These are phyloP conservation scores for Tinea pellionella DNA, from an alignment of 2,888 invertebrate species.

Conservation along the genomic window DNA sequence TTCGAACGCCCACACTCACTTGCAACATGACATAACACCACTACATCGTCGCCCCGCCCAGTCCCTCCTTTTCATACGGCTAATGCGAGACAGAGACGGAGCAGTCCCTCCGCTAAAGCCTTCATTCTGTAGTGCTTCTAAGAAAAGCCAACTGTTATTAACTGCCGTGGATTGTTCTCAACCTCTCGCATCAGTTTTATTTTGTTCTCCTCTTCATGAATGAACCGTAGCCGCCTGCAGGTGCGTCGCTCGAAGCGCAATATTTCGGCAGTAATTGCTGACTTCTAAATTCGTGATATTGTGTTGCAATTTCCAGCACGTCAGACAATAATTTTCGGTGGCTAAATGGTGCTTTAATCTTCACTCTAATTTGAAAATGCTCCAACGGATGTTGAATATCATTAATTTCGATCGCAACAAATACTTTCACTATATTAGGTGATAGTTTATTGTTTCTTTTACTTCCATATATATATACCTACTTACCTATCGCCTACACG, in stretches of 20 bases:
- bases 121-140: conserved; percentile 30
- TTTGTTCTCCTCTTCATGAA: conserved; percentile 53
- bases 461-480: background rate
- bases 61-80: conserved; percentile 27
- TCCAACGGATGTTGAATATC: conserved; percentile 49
- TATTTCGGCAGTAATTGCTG: conserved; percentile 51
- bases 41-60: conserved; percentile 35
- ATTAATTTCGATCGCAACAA: conserved; percentile 22
- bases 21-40: conserved; percentile 48
- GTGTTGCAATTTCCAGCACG: conserved; percentile 57
- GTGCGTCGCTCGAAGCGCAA: conserved; percentile 52
- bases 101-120: conserved; percentile 55
- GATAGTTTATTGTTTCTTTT: background rate
- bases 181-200: conserved; percentile 41
- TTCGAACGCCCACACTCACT: conserved; percentile 42
- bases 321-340: conserved; percentile 56
- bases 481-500: background rate
- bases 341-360: conserved; percentile 37
- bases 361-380: conserved; percentile 34
- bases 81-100: conserved; percentile 31
- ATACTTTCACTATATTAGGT: conserved; percentile 32
- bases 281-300: conserved; percentile 45
- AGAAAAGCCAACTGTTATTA: conserved; percentile 39
- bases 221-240: conserved; percentile 56
- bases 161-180: conserved; percentile 57